Base-by-base conservation (phyloP, 2,113 vertebrate species). In the Limnothrissa miodon region DNA sequence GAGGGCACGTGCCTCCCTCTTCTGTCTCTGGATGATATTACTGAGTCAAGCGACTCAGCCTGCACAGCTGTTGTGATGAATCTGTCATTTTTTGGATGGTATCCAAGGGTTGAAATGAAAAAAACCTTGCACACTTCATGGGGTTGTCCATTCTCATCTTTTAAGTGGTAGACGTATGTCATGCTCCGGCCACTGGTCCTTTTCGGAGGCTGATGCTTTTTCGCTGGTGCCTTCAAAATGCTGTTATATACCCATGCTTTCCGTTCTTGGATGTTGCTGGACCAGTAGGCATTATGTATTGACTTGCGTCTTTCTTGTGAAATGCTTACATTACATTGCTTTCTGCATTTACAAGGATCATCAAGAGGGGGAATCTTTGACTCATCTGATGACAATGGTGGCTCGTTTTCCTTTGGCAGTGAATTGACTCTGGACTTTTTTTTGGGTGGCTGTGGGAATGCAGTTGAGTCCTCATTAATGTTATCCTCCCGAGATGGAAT, bases 1-100 rank as follows among this genome's bases (percentile, higher is more conserved):
- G n/a, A n/a, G n/a, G n/a, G n/a, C n/a, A 4, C 56, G 25, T 70
- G 81, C 62, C 45, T 82, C 1, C 81, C 81, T 70, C 81, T 70
- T n/a, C 81, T 33, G n/a, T 74, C 62, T 17, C 29, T 59, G 8
- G 81, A 62, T 17, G 62, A 44, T 0, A 42, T 25, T 1, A 46
- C 23, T 36, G 56, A 23, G 21, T 45, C 21, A 29, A 25, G 42
- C 45, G 8, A 23, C 44, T 19, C 66, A 74, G 39, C 23, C 39
- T 17, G 23, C n/a, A n/a, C 42, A 39, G 39, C 78, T 0, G 82
- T 42, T 39, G 25, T 74, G 10, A 82, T 36, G 10, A 82, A 33
- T 1, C 62, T 17, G 44, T 82, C 81, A 78, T 74, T 82, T 51
- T 78, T 78, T 4, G 66, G 80, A 17, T 81, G 80, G 48, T 59